A percentile compares a stretch with the other conserved stretches of the same genome.
These are phyloP conservation scores for Carollia perspicillata DNA, from an alignment of 2,113 vertebrate genomes.

Conservation along the genomic window DNA sequence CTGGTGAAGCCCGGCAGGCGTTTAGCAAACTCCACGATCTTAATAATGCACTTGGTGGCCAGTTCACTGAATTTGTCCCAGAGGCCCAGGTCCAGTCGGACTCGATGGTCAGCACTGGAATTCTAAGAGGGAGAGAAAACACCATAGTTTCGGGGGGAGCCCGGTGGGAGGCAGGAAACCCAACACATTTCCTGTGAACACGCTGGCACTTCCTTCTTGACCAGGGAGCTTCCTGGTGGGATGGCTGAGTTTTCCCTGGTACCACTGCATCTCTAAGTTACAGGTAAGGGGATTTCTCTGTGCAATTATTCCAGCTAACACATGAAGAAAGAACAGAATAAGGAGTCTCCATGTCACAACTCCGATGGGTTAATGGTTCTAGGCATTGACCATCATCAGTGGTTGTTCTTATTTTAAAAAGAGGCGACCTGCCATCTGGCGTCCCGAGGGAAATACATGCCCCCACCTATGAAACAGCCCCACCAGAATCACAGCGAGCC, in stretches of 20 bases:
- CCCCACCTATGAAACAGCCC: neutral
- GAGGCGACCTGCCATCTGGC: neutral
- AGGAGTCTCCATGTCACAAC: accelerated
- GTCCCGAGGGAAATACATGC: neutral
- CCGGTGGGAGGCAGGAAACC: neutral
- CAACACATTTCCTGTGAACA: constrained; percentile 17
- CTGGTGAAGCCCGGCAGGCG: constrained; percentile 96
- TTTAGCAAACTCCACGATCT: constrained; percentile 99
- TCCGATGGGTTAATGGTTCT: neutral
- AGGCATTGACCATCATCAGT: neutral
- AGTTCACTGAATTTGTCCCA: constrained; percentile 99
- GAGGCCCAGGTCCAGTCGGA: constrained; percentile 96
- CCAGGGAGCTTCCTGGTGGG: constrained; percentile 39
- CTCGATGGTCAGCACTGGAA: constrained; percentile 95
- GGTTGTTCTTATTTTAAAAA: neutral
- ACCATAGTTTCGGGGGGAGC: constrained; percentile 12
- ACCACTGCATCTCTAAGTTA: neutral
- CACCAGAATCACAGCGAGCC: neutral
- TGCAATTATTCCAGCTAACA: neutral
- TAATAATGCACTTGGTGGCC: constrained; percentile 99
- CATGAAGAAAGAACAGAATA: neutral
- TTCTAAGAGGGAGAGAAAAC: constrained; percentile 84
- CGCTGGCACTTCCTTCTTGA: constrained; percentile 31
- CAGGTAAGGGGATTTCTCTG: neutral
- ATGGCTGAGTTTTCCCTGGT: constrained; percentile 18